Conservation (phyloP, 2,113 vertebrate genomes). For the Chloropsis cyanopogon region DNA sequence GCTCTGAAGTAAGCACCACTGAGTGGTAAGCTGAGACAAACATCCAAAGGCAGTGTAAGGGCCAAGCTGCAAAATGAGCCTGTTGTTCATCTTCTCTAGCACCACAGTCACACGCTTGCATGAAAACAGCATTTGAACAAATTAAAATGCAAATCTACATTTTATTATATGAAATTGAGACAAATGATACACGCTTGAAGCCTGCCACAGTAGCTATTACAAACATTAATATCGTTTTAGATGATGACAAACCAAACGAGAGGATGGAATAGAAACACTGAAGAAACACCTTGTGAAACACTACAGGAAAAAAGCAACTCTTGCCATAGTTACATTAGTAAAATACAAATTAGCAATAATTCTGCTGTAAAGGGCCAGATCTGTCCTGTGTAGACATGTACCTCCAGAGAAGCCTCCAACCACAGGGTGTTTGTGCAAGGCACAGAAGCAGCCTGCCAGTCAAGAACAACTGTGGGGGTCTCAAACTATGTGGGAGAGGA, state of each 20-base stretch:
- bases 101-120: neutral
- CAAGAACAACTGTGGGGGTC: neutral
- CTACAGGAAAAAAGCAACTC: neutral
- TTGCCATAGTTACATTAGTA: neutral
- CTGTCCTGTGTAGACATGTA: neutral
- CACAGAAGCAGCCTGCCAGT: neutral
- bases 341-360: neutral
- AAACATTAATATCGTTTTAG: conserved; percentile 17
- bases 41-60: neutral
- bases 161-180: conserved; percentile 48
- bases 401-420: neutral
- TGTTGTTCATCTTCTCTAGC: neutral
- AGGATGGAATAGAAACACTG: neutral
- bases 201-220: conserved; percentile 18
- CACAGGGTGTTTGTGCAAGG: neutral
- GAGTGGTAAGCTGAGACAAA: conserved; percentile 10
- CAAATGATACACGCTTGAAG: conserved; percentile 11
- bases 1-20: neutral
- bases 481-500: neutral
- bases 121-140: conserved; percentile 6
- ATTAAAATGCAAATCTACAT: conserved; percentile 47
- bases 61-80: neutral
- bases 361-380: neutral
- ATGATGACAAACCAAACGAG: neutral
- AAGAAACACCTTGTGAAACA: neutral